Evolutionary conservation across 2,888 invertebrate species (phyloP).

Genomic region (Caenorhabditis sp.): DNA sequence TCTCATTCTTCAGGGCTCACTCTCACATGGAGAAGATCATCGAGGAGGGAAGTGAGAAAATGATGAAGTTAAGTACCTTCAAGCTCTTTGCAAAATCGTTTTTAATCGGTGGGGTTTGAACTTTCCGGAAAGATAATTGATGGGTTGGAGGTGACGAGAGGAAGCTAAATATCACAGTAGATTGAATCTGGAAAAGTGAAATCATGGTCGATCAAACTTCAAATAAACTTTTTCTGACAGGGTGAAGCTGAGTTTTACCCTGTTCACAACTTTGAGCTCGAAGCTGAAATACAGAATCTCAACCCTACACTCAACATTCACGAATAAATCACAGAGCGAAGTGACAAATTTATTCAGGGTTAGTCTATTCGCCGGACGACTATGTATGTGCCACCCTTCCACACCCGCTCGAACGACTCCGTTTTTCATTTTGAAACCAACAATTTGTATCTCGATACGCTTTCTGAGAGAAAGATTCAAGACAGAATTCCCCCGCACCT

Average conservation of each 20-base stretch:
- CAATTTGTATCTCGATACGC: constrained; percentile 5
- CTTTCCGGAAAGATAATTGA: constrained; percentile 38
- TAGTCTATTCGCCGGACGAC: background rate
- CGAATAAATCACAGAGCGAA: background rate
- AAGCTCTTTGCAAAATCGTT: constrained; percentile 9
- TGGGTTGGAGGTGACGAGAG: constrained; percentile 29
- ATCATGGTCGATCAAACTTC: constrained; percentile 16
- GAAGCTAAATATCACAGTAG: constrained; percentile 16
- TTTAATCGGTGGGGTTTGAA: constrained; percentile 29
- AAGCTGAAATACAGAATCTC: background rate
- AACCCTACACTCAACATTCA: background rate
- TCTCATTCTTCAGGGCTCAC: background rate
- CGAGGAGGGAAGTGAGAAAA: constrained; percentile 1
- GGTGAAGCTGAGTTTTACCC: background rate
- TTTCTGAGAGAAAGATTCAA: too few species aligned
- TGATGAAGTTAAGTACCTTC: constrained; percentile 1
- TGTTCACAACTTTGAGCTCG: too few species aligned
- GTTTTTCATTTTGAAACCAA: constrained; percentile 26
- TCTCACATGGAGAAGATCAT: constrained; percentile 9
- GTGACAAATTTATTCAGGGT: constrained; percentile 7
- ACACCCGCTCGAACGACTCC: background rate
- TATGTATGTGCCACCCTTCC: background rate
- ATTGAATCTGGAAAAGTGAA: constrained; percentile 8
- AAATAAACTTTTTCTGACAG: background rate
- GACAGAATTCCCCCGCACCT: too few species aligned